phyloP scores from a whole-genome alignment of 1,140 invertebrate genomes.

The Vollenhovia emeryi region DNA sequence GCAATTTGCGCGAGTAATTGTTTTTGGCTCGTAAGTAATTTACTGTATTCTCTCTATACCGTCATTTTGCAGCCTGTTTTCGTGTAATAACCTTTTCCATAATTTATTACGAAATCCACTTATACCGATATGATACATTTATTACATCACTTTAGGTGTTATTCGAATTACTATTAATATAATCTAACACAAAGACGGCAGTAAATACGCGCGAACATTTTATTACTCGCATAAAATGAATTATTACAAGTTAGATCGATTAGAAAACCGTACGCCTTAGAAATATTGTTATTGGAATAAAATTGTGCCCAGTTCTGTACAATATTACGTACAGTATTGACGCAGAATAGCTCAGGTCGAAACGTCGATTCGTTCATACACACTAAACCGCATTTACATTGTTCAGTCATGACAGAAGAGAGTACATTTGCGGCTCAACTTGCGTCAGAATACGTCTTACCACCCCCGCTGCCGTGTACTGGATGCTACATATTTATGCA shows the following conservation, averaged over 20 bases:
- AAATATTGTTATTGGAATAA: conserved; percentile 7
- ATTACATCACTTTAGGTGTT: background rate
- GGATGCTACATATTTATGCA: conserved; percentile 36
- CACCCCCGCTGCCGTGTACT: background rate
- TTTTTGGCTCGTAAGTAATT: background rate
- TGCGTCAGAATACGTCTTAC: conserved; percentile 49
- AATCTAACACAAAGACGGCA: background rate
- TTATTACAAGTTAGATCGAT: background rate
- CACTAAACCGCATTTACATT: conserved; percentile 38
- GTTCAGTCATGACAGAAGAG: conserved; percentile 47
- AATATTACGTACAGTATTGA: conserved; percentile 7
- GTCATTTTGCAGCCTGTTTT: background rate
- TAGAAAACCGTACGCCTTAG: background rate
- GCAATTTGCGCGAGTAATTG: background rate
- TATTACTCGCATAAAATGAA: conserved; percentile 4
- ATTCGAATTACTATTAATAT: background rate
- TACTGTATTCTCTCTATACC: background rate
- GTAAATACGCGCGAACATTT: background rate
- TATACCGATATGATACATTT: background rate
- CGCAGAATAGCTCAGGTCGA: conserved; percentile 12
- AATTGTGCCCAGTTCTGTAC: background rate
- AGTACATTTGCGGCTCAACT: conserved; percentile 41
- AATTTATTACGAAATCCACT: background rate
- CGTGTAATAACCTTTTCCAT: background rate
- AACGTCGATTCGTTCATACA: conserved; percentile 35